A percentile compares a stretch with the other conserved stretches of the same genome.
These are phyloP conservation scores for Diacarnus erythraeanus DNA, from an alignment of 37 sponge, comb jelly and placozoan genomes.

Conservation along the genomic window DNA sequence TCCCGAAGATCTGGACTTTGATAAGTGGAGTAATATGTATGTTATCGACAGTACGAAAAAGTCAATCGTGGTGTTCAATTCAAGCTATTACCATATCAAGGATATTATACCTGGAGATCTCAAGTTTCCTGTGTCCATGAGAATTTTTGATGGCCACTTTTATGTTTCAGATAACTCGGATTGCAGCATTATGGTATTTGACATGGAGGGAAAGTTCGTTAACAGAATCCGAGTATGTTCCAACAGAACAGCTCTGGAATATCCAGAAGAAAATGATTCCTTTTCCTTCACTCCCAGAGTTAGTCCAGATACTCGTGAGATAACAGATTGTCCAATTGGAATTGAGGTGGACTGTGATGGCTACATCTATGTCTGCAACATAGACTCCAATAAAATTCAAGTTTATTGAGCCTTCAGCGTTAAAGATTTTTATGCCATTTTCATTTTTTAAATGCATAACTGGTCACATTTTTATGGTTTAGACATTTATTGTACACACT, in stretches of 20 bases:
- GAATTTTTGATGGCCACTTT: neutral
- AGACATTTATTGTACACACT: too few species aligned
- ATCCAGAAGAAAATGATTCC: too few species aligned
- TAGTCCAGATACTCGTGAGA: too few species aligned
- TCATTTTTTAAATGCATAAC: too few species aligned
- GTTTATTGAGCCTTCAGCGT: too few species aligned
- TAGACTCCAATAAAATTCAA: neutral
- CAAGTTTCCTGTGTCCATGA: neutral
- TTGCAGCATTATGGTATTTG: neutral
- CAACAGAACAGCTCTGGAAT: neutral
- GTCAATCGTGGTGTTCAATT: neutral
- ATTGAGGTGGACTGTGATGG: neutral
- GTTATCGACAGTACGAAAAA: neutral
- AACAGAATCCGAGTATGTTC: neutral
- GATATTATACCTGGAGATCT: neutral
- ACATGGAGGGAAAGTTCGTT: neutral
- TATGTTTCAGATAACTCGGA: neutral
- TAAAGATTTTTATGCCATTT: too few species aligned
- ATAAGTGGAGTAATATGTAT: neutral
- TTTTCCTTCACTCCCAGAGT: too few species aligned
- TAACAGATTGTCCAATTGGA: neutral
- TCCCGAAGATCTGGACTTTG: neutral
- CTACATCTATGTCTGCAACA: neutral
- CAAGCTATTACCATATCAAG: neutral
- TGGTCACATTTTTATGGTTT: too few species aligned